Conservation (phyloP, 2,113 vertebrate species). For the Pyrgilauda ruficollis region DNA sequence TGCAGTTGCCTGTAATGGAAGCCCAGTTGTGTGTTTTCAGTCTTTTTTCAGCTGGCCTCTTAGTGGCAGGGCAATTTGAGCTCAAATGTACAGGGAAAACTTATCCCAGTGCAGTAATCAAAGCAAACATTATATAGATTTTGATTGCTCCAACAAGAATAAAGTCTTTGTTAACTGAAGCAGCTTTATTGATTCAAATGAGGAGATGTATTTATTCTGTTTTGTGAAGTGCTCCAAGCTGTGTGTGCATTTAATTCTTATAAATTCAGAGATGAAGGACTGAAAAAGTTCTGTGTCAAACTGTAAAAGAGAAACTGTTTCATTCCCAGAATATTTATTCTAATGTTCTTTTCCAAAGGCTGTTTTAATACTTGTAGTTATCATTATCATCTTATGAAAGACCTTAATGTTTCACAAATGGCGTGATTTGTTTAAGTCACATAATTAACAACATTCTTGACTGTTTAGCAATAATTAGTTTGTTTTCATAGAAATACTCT, state of each 20-base stretch:
- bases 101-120: slow-evolving; percentile 34
- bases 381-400: slow-evolving; percentile 40
- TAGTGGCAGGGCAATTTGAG: slow-evolving; percentile 43
- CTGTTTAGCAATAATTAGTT: slow-evolving; percentile 53
- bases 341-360: slow-evolving; percentile 11
- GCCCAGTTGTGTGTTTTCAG: background rate
- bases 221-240: slow-evolving; percentile 7
- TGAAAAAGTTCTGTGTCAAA: background rate
- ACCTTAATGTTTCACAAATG: slow-evolving; percentile 9
- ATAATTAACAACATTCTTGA: slow-evolving; percentile 54
- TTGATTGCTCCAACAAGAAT: slow-evolving; percentile 32
- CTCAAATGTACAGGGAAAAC: slow-evolving; percentile 26
- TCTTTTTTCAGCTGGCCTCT: slow-evolving; percentile 21
- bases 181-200: slow-evolving; percentile 3
- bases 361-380: background rate
- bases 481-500: slow-evolving; percentile 42
- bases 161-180: slow-evolving; percentile 40
- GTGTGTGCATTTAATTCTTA: background rate
- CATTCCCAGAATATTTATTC: slow-evolving; percentile 32
- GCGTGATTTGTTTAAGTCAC: slow-evolving; percentile 15
- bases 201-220: slow-evolving; percentile 17
- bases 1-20: background rate
- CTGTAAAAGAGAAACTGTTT: background rate
- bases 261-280: background rate
- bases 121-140: slow-evolving; percentile 36